A percentile compares a stretch with the other conserved stretches of the same genome.
Conservation (phyloP, 2,113 vertebrate genomes). For the Callocephalon fimbriatum region DNA sequence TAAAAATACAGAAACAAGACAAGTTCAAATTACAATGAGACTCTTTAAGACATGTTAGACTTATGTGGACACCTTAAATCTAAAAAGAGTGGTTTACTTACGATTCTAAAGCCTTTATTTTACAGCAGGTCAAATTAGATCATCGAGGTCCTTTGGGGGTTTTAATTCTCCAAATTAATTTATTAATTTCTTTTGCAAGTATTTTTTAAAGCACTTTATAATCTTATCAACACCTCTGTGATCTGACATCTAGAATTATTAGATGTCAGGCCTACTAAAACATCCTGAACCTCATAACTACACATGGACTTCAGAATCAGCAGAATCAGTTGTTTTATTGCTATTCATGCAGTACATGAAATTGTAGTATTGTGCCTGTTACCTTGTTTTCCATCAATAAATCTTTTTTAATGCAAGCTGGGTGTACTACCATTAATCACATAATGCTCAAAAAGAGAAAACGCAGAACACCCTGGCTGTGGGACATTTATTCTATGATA, state of each 20-base stretch:
- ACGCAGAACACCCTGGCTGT: slow-evolving; percentile 33
- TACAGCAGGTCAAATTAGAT: neutral
- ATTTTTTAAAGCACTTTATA: neutral
- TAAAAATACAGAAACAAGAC: neutral
- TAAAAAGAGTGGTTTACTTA: neutral
- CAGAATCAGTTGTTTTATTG: neutral
- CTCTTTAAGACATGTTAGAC: neutral
- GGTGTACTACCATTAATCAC: neutral
- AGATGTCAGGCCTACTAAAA: neutral
- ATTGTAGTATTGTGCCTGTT: neutral
- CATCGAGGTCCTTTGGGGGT: neutral
- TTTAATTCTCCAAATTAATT: neutral
- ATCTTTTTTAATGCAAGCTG: neutral
- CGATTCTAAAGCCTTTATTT: neutral
- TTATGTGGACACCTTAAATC: neutral
- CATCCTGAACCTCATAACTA: neutral
- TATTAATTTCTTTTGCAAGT: neutral
- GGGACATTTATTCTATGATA: neutral
- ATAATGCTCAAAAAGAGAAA: slow-evolving; percentile 23
- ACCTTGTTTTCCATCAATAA: neutral
- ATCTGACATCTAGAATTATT: neutral
- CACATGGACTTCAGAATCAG: neutral
- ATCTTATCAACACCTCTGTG: neutral
- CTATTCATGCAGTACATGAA: neutral
- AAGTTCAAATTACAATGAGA: neutral